phyloP scores from a whole-genome alignment of 2,888 invertebrate species.

The Capitulum mitella region DNA sequence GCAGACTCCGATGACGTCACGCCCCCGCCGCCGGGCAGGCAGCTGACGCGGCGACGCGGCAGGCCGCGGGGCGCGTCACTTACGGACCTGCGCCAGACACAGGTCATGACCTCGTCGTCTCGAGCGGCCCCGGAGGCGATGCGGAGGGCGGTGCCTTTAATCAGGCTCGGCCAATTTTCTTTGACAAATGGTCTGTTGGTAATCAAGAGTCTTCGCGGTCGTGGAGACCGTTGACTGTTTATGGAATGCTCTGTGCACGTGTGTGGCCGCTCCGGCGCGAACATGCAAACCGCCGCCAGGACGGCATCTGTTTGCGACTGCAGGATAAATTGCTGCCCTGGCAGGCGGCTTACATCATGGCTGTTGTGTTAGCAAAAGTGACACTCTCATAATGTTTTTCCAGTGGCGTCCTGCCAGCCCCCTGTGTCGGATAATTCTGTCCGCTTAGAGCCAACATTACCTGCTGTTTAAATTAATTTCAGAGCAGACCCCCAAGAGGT shows the following conservation, averaged over 20 bases:
- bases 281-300: background rate
- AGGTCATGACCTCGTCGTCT: background rate
- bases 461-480: background rate
- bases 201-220: constrained; percentile 2
- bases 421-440: background rate
- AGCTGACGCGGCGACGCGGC: background rate
- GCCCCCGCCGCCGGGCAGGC: background rate
- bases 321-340: background rate
- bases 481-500: too few relatives aligned
- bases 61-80: background rate
- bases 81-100: too few relatives aligned
- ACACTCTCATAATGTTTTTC: background rate
- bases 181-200: constrained; percentile 1
- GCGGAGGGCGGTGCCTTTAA: constrained; percentile 9
- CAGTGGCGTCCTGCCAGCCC: background rate
- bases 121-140: background rate
- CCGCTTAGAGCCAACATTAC: background rate
- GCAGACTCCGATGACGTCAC: background rate
- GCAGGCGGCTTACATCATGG: background rate
- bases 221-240: background rate
- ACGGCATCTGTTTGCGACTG: background rate
- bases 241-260: background rate
- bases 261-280: background rate
- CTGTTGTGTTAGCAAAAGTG: constrained; percentile 6
- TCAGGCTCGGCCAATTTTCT: constrained; percentile 4